Percentiles rank a stretch among this genome's conserved stretches.
These are phyloP conservation scores for Bombus confusus DNA, from an alignment of 1,140 invertebrate genomes.

Conservation along the genomic window DNA sequence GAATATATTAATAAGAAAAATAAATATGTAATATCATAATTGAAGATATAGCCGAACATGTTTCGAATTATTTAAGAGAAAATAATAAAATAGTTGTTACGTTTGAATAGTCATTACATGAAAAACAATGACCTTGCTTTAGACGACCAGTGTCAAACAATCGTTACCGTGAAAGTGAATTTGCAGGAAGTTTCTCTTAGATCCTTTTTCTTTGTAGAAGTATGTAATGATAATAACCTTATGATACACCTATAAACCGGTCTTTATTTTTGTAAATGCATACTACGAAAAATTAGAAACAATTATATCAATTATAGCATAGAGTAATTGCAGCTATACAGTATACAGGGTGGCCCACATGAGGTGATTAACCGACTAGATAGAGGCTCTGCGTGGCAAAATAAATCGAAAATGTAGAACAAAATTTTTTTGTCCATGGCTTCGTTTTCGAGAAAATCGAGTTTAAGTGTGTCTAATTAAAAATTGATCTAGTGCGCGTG, in stretches of 20 bases:
- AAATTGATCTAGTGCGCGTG: too few species aligned
- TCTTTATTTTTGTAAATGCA: constrained; percentile 4
- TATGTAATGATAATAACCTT: constrained; percentile 36
- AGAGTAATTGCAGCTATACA: background rate
- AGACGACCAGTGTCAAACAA: constrained; percentile 37
- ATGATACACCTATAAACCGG: constrained; percentile 19
- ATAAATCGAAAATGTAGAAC: too few species aligned
- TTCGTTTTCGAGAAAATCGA: too few species aligned
- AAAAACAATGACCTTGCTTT: constrained; percentile 31
- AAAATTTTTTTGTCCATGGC: too few species aligned
- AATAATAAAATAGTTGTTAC: background rate
- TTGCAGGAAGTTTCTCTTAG: constrained; percentile 37
- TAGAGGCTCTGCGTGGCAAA: too few species aligned
- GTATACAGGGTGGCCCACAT: background rate
- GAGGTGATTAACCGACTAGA: too few species aligned
- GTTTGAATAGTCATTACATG: constrained; percentile 2
- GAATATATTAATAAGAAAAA: background rate
- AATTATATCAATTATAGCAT: background rate
- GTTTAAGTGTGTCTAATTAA: too few species aligned
- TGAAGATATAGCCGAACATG: background rate
- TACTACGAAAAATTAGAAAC: background rate
- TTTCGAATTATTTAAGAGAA: background rate
- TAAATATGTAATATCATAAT: background rate
- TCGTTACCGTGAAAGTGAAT: constrained; percentile 43
- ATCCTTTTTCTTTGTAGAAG: background rate